Base-by-base conservation (phyloP, 2,113 vertebrate genomes). In the Anolis carolinensis region DNA sequence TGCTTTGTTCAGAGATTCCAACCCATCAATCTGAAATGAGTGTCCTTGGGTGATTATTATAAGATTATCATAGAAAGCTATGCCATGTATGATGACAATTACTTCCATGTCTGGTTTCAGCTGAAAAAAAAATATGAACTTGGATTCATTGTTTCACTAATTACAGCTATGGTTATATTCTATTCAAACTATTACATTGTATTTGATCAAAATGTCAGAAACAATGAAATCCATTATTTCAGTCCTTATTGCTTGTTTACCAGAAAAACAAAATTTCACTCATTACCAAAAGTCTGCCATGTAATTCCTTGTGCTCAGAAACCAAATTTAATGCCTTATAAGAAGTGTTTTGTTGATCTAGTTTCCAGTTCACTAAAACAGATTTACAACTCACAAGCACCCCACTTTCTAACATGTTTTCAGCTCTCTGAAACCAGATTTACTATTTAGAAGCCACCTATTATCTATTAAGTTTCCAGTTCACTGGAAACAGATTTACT, bases 401-500 rank as follows among this genome's bases (percentile, higher is more conserved):
- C 87, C 39, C 85, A 93, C 95, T 95, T 94, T 94, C 94, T 96
- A 92, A 68, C 90, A 89, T 92, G 93, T 93, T 95, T 95, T 92
- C 93, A 95, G 92, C 94, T 97, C 93, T 94, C 94, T 92, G 91
- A 88, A 95, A 96, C 91, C 92, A 95, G 95, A 97, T 97, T 96
- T 97, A 96, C 88, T 95, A 93, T 93, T 93, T 92, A 94, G 90
- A 93, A 90, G 93, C 91, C 94, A 93, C 86, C 94, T 92, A 95
- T 96, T 95, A 95, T 96, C 95, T 94, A 94, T 88, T 94, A 93
- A 87, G 94, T 95, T 96, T 96, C 94, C 94, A 96, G 95, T 96
- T 97, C 95, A 94, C 95, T 96, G 95, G 89, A 94, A 96, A 94
- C 95, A 96, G 96, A 97, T 97, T 97, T 97, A 95, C 93, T 95